Conservation (phyloP, 2,888 invertebrate species). For the Deilephila porcellus region DNA sequence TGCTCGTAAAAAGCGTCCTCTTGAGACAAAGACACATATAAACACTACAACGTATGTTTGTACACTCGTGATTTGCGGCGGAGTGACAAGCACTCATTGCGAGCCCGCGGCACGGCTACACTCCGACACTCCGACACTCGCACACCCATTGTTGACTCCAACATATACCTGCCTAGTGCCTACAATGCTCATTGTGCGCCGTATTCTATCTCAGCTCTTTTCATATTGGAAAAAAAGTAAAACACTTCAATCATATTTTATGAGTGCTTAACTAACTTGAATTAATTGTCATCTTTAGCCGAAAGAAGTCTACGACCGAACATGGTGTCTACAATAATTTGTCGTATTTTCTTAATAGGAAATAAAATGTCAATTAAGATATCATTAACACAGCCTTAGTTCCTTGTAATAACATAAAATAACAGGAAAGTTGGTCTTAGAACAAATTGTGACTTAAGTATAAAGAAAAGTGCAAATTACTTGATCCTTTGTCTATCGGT, state of each 20-base stretch:
- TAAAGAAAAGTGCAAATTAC: conserved; percentile 15
- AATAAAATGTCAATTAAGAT: too few relatives aligned
- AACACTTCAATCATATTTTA: too few relatives aligned
- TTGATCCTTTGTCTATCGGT: conserved; percentile 10
- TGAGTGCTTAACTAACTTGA: too few relatives aligned
- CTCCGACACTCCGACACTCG: conserved; percentile 46
- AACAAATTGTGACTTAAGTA: background rate
- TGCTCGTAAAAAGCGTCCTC: conserved; percentile 8
- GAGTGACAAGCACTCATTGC: conserved; percentile 69
- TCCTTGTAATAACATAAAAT: background rate
- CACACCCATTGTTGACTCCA: conserved; percentile 55
- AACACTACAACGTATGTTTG: conserved; percentile 40
- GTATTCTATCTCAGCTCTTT: background rate
- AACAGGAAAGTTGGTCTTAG: background rate
- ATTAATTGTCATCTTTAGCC: too few relatives aligned
- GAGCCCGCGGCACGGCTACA: conserved; percentile 51
- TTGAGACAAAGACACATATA: conserved; percentile 29
- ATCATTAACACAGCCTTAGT: background rate
- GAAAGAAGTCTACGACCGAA: too few relatives aligned
- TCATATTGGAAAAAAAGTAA: conserved; percentile 20
- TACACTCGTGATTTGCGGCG: conserved; percentile 63
- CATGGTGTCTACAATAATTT: too few relatives aligned
- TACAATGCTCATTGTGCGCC: conserved; percentile 26
- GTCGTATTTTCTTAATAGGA: too few relatives aligned
- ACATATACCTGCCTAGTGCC: conserved; percentile 29